Evolutionary conservation across 1,140 invertebrate species (phyloP).

Genomic region (Pseudoatta argentina): DNA sequence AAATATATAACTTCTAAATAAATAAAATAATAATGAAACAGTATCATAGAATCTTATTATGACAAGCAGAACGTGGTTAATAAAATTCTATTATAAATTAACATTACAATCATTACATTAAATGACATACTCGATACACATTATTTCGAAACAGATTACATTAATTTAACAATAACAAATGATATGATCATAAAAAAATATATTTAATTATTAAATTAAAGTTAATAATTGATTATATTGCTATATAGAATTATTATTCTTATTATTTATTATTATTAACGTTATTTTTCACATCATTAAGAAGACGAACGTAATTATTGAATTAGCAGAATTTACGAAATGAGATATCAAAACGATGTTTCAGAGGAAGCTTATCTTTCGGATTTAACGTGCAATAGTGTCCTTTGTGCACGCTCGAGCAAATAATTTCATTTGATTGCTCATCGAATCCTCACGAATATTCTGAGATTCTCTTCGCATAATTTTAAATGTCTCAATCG

Average conservation of each 20-base stretch:
- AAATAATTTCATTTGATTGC: slow-evolving; percentile 43
- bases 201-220: not conserved
- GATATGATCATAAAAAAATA: not conserved
- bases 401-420: not conserved
- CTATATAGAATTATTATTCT: not conserved
- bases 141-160: not conserved
- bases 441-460: slow-evolving; percentile 17
- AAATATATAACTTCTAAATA: not conserved
- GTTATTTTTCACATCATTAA: not conserved
- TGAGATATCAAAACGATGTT: not conserved
- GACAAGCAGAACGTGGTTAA: not conserved
- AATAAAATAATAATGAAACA: not conserved
- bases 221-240: not conserved
- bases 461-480: not conserved
- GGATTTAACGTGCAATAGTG: not conserved
- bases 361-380: slow-evolving; percentile 8
- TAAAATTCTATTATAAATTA: not conserved
- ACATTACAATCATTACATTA: not conserved
- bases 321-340: not conserved
- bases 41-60: not conserved
- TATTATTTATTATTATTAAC: too few species aligned
- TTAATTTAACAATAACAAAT: not conserved
- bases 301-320: not conserved
- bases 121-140: not conserved
- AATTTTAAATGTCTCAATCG: slow-evolving; percentile 43